Evolutionary conservation across 2,113 vertebrate genomes (phyloP).

Genomic region (Alethe castanea): DNA sequence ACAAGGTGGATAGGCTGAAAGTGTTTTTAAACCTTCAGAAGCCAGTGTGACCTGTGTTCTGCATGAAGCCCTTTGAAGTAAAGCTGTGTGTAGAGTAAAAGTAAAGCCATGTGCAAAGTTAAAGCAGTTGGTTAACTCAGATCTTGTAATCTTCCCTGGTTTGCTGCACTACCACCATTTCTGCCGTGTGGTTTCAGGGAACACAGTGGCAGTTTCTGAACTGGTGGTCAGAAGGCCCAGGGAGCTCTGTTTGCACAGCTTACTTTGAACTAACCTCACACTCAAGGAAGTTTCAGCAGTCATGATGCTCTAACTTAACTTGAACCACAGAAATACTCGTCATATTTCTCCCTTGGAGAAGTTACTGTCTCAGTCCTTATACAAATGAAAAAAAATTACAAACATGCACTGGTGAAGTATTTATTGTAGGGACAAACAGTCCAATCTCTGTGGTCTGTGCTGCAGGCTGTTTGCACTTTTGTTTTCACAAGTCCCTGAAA

Average conservation of each 20-base stretch:
- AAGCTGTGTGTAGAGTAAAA: not conserved
- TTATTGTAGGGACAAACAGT: slow-evolving; percentile 38
- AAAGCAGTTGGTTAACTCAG: not conserved
- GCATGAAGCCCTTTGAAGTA: not conserved
- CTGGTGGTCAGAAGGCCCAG: not conserved
- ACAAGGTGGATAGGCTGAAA: not conserved
- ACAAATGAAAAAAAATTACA: slow-evolving; percentile 18
- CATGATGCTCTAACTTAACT: not conserved
- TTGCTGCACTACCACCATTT: not conserved
- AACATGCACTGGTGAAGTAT: not conserved
- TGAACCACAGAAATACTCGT: not conserved
- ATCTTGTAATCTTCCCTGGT: not conserved
- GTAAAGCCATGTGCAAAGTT: not conserved
- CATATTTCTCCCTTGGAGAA: slow-evolving; percentile 20
- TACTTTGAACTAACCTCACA: not conserved
- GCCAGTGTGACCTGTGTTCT: not conserved
- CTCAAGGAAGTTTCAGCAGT: not conserved
- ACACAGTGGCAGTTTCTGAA: not conserved
- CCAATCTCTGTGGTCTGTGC: not conserved
- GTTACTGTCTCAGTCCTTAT: not conserved
- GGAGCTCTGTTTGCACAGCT: not conserved
- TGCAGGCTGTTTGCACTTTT: not conserved
- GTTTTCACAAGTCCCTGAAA: not conserved
- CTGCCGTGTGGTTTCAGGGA: accelerated
- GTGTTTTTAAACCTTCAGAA: not conserved